Evolutionary conservation across 2,113 vertebrate genomes (phyloP), one percentile per base, ranked within the genome.

Genomic region (Macrotis lagotis): DNA sequence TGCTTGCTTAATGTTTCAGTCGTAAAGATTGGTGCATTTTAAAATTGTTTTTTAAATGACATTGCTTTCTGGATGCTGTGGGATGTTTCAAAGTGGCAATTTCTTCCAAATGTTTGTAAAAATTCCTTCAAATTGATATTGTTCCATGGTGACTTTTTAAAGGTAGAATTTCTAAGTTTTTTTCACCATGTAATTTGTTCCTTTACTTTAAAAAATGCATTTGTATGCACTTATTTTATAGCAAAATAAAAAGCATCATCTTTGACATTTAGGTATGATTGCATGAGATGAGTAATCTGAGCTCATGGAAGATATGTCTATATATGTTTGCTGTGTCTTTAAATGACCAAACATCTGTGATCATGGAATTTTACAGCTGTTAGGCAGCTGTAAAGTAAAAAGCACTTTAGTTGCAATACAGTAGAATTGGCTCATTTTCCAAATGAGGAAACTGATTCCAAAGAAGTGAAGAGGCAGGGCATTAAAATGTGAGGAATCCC

Each of bases 41-140:
- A 92, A 92, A 94, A 94, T 92, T 91, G 95, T 91, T 47, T 83
- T 24, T 44, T 83, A 83, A 93, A 52, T 59, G 50, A 50, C 95
- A 88, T 26, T 95, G 31, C 0, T 28, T 92, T 97, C n/a, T 7
- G 47, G 88, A 37, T 92, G 59, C 37, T 0, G 28, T 93, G 48
- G 8, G 22, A 12, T 92, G 44, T 4, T 91, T 2, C 4, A 92
- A 48, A 95, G 8, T 89, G 28, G 6, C 7, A 26, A 47, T 90
- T 97, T 19, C 91, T 93, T 88, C 9, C 37, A 92, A 92, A 92
- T 74, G 49, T 5, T 83, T 94, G 10, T 12, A 52, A 12, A 89
- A 95, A 92, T 10, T 89, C 92, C 53, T 94, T 96, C 89, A 74
- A 37, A 5, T n/a, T 90, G 48, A 0, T 95, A 59, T 93, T 97